Percentiles rank a stretch among this genome's conserved stretches.
Evolutionary conservation across 2,113 vertebrate genomes (phyloP).

Genomic region (Myxocyprinus asiaticus): DNA sequence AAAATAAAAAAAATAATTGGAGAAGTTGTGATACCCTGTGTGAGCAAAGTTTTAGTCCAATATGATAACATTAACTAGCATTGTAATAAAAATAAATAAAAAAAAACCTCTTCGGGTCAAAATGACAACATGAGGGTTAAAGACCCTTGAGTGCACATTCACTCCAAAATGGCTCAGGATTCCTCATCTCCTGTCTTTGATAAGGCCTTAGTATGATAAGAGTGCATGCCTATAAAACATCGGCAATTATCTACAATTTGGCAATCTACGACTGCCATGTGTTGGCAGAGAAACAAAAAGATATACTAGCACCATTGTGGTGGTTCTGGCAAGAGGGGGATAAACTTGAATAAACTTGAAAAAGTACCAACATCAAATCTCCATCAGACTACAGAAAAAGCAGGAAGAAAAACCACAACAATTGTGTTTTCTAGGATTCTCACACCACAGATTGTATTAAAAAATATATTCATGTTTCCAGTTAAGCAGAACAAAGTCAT

Average conservation of each 20-base stretch:
- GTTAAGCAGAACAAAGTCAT: constrained; percentile 35
- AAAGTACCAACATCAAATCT: constrained; percentile 27
- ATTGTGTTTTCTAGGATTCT: constrained; percentile 47
- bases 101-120: too few relatives aligned
- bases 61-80: too few relatives aligned
- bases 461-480: constrained; percentile 37
- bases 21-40: too few relatives aligned
- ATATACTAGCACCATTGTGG: constrained; percentile 18
- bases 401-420: neutral
- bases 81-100: too few relatives aligned
- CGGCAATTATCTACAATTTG: constrained; percentile 41
- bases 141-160: neutral
- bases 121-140: neutral
- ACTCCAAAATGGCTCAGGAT: neutral
- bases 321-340: constrained; percentile 14
- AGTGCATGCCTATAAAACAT: constrained; percentile 37
- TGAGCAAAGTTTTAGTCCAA: too few relatives aligned
- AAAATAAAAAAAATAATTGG: too few relatives aligned
- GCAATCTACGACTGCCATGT: constrained; percentile 30
- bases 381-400: constrained; percentile 41
- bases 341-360: constrained; percentile 37
- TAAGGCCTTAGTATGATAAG: constrained; percentile 21
- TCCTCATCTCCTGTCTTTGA: constrained; percentile 19
- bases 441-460: constrained; percentile 51
- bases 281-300: constrained; percentile 38